These are phyloP conservation scores for Silurus meridionalis DNA, from an alignment of 2,113 vertebrate genomes.

Conservation along the genomic window DNA sequence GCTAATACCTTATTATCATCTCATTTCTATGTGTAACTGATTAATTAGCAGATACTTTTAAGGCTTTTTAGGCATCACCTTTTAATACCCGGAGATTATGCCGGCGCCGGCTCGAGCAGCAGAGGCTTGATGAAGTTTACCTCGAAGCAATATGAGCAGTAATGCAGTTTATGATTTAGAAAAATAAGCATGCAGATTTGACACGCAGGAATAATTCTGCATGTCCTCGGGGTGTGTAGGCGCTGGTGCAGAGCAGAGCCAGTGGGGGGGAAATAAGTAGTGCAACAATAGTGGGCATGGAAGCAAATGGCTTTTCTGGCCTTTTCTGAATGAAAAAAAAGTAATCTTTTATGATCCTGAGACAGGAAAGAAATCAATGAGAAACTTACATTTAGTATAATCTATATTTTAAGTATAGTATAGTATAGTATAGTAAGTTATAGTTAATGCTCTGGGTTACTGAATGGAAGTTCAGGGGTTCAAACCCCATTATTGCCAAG, in stretches of 20 bases:
- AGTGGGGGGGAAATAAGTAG: conserved; percentile 23
- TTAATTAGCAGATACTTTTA: conserved; percentile 64
- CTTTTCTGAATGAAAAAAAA: too few relatives aligned
- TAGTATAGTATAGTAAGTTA: too few relatives aligned
- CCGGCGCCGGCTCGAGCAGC: conserved; percentile 9
- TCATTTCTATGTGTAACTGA: conserved; percentile 59
- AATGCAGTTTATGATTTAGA: conserved; percentile 34
- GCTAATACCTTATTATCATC: conserved; percentile 59
- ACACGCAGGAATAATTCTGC: conserved; percentile 18
- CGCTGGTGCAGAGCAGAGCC: conserved; percentile 28
- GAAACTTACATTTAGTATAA: not conserved
- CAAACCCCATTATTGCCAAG: too few relatives aligned
- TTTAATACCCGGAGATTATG: conserved; percentile 31
- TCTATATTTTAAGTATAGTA: too few relatives aligned
- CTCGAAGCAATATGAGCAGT: conserved; percentile 25
- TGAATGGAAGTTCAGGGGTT: too few relatives aligned
- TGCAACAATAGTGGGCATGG: not conserved
- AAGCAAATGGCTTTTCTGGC: not conserved
- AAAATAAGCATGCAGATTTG: conserved; percentile 34
- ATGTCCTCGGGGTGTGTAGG: conserved; percentile 9
- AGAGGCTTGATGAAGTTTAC: conserved; percentile 27
- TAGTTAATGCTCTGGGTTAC: too few relatives aligned
- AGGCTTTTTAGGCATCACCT: conserved; percentile 39
- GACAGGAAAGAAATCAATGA: not conserved
- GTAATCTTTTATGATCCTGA: not conserved